Conservation (phyloP, 2,888 invertebrate species). For the Eumacrocentrus americanus region DNA sequence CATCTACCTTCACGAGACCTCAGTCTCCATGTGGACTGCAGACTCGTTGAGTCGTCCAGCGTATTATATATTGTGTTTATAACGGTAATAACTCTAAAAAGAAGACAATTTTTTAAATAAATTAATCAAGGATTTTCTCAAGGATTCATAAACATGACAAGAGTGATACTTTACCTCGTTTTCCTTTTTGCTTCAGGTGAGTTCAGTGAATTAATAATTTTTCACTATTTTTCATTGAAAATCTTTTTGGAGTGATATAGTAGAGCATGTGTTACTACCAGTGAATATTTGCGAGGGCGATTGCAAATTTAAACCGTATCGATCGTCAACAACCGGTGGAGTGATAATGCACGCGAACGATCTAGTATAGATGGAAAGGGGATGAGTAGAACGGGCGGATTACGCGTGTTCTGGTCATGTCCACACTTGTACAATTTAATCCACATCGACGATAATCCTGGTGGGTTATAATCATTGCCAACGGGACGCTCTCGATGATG, state of each 20-base stretch:
- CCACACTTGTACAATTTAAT: constrained; percentile 33
- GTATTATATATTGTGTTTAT: not conserved
- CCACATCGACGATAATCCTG: constrained; percentile 38
- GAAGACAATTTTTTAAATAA: not conserved
- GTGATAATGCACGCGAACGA: constrained; percentile 34
- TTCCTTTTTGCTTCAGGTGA: constrained; percentile 1
- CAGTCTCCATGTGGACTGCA: constrained; percentile 56
- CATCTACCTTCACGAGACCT: constrained; percentile 44
- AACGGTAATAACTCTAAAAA: not conserved
- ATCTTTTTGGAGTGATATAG: not conserved
- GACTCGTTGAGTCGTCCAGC: constrained; percentile 4
- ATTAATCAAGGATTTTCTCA: not conserved
- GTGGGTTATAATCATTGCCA: constrained; percentile 37
- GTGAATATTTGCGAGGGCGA: constrained; percentile 35
- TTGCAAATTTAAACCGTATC: constrained; percentile 39
- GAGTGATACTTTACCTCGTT: not conserved
- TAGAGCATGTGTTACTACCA: constrained; percentile 9
- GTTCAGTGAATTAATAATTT: not conserved
- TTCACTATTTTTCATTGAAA: not conserved
- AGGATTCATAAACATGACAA: not conserved
- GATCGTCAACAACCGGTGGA: constrained; percentile 32
- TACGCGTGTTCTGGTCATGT: constrained; percentile 27
- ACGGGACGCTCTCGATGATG: constrained; percentile 28
- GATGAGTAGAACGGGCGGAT: constrained; percentile 12
- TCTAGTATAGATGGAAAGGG: not conserved